Conservation (phyloP, 2,113 vertebrate species). For the Saguinus midas region DNA sequence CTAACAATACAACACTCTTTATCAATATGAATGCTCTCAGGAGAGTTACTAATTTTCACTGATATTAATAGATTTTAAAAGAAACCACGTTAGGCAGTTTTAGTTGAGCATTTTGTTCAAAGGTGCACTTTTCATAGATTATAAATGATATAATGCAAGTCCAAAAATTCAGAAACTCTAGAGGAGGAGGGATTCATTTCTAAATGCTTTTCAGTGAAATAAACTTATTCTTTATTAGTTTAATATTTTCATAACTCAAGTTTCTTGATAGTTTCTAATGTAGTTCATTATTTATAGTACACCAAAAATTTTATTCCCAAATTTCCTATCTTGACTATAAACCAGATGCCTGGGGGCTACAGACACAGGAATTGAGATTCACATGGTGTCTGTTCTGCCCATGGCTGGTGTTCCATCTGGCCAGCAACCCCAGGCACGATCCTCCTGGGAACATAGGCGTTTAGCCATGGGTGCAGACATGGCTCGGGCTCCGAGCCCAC, state of each 20-base stretch:
- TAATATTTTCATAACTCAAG: background rate
- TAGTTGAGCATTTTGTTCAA: background rate
- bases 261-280: background rate
- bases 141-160: background rate
- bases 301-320: background rate
- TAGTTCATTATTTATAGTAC: background rate
- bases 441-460: rapidly evolving
- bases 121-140: background rate
- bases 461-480: rapidly evolving
- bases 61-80: background rate
- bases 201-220: background rate
- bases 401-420: slow-evolving; percentile 45
- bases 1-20: background rate
- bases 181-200: background rate
- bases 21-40: rapidly evolving
- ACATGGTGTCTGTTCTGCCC: background rate
- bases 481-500: rapidly evolving
- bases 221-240: background rate
- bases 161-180: background rate
- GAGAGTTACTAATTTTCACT: background rate
- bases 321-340: background rate
- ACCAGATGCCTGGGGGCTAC: too few relatives aligned
- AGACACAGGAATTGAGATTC: background rate
- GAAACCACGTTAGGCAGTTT: background rate
- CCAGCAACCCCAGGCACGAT: background rate